Conservation (phyloP, 2,113 vertebrate genomes). For the Nannobrachium achirus region DNA sequence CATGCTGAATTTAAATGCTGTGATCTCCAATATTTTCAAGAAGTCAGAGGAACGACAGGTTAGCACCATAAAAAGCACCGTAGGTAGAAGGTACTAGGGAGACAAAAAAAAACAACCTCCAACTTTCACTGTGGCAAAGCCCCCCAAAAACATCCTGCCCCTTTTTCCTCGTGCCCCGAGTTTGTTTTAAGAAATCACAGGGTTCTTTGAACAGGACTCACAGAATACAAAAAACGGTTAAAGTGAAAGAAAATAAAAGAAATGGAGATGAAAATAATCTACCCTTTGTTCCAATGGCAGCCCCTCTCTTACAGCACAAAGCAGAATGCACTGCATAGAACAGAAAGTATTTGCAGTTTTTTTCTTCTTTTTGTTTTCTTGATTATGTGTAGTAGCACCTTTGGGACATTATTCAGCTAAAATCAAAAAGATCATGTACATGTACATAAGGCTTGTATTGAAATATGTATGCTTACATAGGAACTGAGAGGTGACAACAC, state of each 20-base stretch:
- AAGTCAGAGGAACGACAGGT: constrained; percentile 21
- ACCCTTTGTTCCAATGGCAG: constrained; percentile 36
- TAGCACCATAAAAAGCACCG: constrained; percentile 76
- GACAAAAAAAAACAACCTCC: constrained; percentile 17
- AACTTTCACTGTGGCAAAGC: constrained; percentile 27
- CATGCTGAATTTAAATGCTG: neutral
- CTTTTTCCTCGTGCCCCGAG: neutral
- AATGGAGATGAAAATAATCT: constrained; percentile 2
- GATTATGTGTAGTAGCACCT: constrained; percentile 53
- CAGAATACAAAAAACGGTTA: constrained; percentile 13
- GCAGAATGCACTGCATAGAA: constrained; percentile 3
- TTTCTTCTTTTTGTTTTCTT: neutral
- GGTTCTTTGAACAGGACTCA: constrained; percentile 32
- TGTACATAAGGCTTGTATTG: constrained; percentile 1
- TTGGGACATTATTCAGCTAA: constrained; percentile 26
- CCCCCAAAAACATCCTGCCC: neutral
- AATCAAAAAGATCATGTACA: constrained; percentile 26
- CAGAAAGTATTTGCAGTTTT: neutral
- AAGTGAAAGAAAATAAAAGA: neutral
- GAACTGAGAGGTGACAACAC: neutral
- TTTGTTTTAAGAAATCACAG: constrained; percentile 12
- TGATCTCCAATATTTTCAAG: neutral
- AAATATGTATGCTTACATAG: neutral
- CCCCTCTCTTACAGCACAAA: constrained; percentile 3
- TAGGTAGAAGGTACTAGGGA: constrained; percentile 20